phyloP scores from a whole-genome alignment of 1,140 invertebrate species.

The Plutomurus gul region DNA sequence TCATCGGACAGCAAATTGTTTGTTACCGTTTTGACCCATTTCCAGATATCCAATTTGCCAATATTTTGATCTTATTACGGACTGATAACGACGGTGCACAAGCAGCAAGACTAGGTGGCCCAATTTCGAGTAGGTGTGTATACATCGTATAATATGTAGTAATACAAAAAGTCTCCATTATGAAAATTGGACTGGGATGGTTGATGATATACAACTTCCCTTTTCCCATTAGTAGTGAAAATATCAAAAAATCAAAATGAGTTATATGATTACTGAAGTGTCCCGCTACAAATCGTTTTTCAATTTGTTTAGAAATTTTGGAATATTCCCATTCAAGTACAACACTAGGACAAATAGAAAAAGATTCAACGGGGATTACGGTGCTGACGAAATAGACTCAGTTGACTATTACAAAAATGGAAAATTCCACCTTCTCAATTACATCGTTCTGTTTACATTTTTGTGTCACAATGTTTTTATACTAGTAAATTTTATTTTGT shows the following conservation, averaged over 20 bases:
- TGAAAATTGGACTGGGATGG: too few relatives aligned
- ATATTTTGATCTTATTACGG: too few relatives aligned
- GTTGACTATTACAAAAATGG: not conserved
- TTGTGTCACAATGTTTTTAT: not conserved
- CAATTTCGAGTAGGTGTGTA: too few relatives aligned
- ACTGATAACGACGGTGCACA: too few relatives aligned
- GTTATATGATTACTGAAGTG: not conserved
- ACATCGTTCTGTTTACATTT: not conserved
- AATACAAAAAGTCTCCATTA: too few relatives aligned
- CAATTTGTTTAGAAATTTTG: not conserved
- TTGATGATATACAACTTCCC: too few relatives aligned
- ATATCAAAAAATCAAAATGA: not conserved
- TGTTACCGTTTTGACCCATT: too few relatives aligned
- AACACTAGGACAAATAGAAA: not conserved
- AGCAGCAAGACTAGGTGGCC: too few relatives aligned
- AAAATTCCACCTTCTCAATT: not conserved
- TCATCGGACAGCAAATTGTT: too few relatives aligned
- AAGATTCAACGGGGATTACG: not conserved
- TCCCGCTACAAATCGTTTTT: not conserved
- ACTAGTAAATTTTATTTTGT: not conserved
- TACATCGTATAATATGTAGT: too few relatives aligned
- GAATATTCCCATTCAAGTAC: not conserved
- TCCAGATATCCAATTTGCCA: too few relatives aligned
- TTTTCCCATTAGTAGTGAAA: not conserved
- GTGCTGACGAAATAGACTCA: not conserved